These are phyloP conservation scores for Shinisaurus crocodilurus DNA, from an alignment of 2,113 vertebrate genomes.

Conservation along the genomic window DNA sequence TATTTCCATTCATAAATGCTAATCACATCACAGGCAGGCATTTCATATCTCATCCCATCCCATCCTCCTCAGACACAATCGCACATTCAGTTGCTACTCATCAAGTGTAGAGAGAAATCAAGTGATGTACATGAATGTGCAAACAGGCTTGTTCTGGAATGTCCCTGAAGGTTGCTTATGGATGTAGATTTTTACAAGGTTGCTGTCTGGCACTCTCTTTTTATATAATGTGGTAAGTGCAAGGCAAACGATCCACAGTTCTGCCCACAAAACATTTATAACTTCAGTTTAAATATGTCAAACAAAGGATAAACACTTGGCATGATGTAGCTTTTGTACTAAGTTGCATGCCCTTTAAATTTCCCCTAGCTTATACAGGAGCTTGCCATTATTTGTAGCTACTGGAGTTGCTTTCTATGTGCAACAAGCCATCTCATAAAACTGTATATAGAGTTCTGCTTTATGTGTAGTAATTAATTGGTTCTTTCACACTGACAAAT, in stretches of 20 bases:
- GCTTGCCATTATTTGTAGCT: background rate
- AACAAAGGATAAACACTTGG: background rate
- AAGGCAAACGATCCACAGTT: slow-evolving; percentile 10
- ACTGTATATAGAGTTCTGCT: slow-evolving; percentile 25
- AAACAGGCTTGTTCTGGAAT: background rate
- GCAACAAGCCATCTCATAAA: slow-evolving; percentile 7
- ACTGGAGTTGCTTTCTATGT: background rate
- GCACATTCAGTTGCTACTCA: background rate
- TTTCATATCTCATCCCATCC: background rate
- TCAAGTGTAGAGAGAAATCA: background rate
- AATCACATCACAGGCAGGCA: background rate
- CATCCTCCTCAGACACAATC: background rate
- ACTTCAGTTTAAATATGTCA: slow-evolving; percentile 1
- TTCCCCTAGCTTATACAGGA: background rate
- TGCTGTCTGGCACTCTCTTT: background rate
- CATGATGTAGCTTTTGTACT: background rate
- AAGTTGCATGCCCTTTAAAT: background rate
- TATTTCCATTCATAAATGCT: slow-evolving; percentile 1
- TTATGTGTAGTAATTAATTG: slow-evolving; percentile 34
- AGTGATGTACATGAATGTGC: background rate
- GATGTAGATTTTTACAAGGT: background rate
- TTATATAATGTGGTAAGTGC: background rate
- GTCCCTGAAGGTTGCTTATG: background rate
- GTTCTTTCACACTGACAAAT: slow-evolving; percentile 3
- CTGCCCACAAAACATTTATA: background rate